Base-by-base conservation (phyloP, 2,113 vertebrate genomes). In the Leptocoma aspasia region DNA sequence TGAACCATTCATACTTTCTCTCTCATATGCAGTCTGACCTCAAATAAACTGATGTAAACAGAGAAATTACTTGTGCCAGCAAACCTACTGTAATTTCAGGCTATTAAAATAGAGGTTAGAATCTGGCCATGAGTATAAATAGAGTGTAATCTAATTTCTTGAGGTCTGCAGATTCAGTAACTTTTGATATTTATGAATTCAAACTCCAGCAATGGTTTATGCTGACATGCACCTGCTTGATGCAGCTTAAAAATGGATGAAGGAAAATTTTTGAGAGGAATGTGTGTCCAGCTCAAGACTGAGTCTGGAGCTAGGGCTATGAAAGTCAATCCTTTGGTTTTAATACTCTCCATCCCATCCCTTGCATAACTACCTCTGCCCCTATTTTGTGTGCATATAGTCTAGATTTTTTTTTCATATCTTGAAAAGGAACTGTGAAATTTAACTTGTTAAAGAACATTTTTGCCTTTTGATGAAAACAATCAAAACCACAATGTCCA, bases 181-280 rank as follows among this genome's bases (percentile, higher is more conserved):
- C 22, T 94, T 95, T 59, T 70, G 24, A 35, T 90, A 86, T 86
- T 92, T 90, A 92, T 89, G 61, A 84, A 86, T 91, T 94, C 53
- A 69, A 82, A 57, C 44, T n/a, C 66, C 50, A 81, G 61, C n/a
- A 89, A 39, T 68, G 52, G 52, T 89, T 96, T 95, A 21, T 90
- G 72, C 89, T 95, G 86, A 97, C 73, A 19, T 39, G 53, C 10
- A 91, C 44, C 39, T 91, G 39, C 73, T 71, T 76, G 86, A 68
- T 60, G 41, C 37, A 71, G 72, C 45, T 91, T 84, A 82, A 94
- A 96, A 86, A 23, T 41, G 30, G 26, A 10, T 70, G 33, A 86
- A 77, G 50, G 39, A 54, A 86, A 80, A 75, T 60, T 78, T 73
- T 63, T 69, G 47, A 73, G 41, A 33, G 31, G 15, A 66, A 35